Evolutionary conservation across 2,888 invertebrate genomes (phyloP), one percentile per base, ranked within the genome.

Genomic region (Epirrhoe tristata): DNA sequence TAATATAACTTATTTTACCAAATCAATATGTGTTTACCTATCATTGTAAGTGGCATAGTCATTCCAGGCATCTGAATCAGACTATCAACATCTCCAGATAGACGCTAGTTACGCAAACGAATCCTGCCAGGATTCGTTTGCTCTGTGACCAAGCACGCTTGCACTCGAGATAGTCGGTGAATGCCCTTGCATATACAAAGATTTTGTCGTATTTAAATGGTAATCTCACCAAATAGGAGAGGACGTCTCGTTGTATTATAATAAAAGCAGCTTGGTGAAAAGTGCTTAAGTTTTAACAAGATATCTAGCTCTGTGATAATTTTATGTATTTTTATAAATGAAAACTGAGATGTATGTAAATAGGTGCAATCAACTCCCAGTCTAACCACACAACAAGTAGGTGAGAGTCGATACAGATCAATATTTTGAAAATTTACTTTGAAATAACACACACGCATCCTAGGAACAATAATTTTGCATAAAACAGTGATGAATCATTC

Each of bases 151-250:
- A 17, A 32, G 56, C 43, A 65, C 65, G 63, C 70, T 70, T 68
- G 65, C 69, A 70, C 59, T 60, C 16, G 46, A 65, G 68, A 70
- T 69, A 69, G 65, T 66, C 65, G 70, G 72, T 72, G 70, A 72
- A 72, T 57, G 68, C 48, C 65, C 73, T 70, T 70, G 51, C 65
- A 70, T 67, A 69, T 57, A 59, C 64, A 55, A 64, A 68, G 73
- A 72, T 73, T 71, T 70, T 60, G 60, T 58, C 66, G 70, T 71
- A 67, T 70, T 70, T 71, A 70, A 71, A 69, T 63, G 54, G 67
- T 66, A 67, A 73, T 70, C 71, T 63, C 55, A 39, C 53, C 7
- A 69, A 68, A 73, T 66, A 71, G 54, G 60, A 14, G 32, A 43
- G 63, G 63, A 60, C 61, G 60, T 68, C 62, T 50, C 56, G 58